Base-by-base conservation (phyloP, 2,113 vertebrate species). In the Neolamprologus toae region DNA sequence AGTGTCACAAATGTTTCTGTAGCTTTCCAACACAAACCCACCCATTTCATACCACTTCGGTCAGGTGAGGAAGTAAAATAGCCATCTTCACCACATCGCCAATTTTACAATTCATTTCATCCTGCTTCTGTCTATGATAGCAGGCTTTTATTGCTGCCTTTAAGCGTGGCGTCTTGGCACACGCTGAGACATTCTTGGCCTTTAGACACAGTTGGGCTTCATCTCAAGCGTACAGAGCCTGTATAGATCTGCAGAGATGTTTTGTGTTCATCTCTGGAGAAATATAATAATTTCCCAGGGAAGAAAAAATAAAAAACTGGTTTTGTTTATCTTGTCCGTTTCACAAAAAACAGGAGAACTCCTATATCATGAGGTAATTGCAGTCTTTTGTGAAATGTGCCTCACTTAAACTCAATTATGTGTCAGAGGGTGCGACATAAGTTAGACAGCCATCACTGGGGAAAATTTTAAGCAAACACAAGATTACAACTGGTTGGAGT, bases 321-420 rank as follows among this genome's bases (percentile, higher is more conserved):
- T 17, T 21, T 13, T 53, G 47, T 84, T 89, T 71, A 23, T 63
- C 14, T 28, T 16, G 33, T 83, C 55, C 9, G 7, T 45, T 35
- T 21, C 51, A 16, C 11, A 2, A 88, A 84, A 81, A 10, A 13
- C 63, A 55, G 83, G 85, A 85, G 28, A 84, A 86, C 68, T 73
- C 85, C 17, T 91, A 88, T 92, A 88, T 90, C 90, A 71, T 6
- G 35, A 47, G 49, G 53, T 89, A 86, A 93, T 93, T 86, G 85
- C 11, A 82, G 87, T 80, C 54, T 33, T 19, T 31, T 3, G 26
- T 51, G 68, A 89, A 83, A 42, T 21, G 47, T 10, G 71, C 66
- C 28, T 89, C 26, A 81, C 81, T 92, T 73, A 82, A 87, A 76
- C 63, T 26, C 73, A 89, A 82, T 90, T 92, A 84, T 55, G 57